Conservation (phyloP, 2,797 vertebrate genomes). For the Vultur gryphus region DNA sequence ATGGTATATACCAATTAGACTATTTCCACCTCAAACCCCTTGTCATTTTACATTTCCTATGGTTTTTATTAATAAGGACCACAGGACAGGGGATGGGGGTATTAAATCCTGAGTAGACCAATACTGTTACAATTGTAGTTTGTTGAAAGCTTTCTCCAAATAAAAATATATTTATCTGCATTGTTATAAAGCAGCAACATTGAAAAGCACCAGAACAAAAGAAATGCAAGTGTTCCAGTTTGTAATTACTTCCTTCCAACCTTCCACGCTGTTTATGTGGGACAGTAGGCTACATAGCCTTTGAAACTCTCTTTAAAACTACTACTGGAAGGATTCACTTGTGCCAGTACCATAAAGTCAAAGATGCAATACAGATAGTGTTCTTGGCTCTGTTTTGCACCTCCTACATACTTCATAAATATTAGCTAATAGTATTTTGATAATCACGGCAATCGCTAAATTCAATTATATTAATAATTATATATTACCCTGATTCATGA, state of each 20-base stretch:
- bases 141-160: background rate
- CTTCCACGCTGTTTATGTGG: background rate
- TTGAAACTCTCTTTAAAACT: background rate
- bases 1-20: background rate
- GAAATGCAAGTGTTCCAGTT: background rate
- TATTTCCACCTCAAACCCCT: background rate
- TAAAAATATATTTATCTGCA: background rate
- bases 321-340: background rate
- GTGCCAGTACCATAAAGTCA: background rate
- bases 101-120: background rate
- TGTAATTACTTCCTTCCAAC: background rate
- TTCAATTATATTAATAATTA: background rate
- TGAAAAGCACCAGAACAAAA: background rate
- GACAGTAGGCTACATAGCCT: rapidly evolving
- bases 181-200: background rate
- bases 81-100: rapidly evolving
- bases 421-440: background rate
- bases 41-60: background rate
- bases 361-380: background rate
- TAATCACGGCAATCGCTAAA: background rate
- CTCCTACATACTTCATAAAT: background rate
- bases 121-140: background rate
- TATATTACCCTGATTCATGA: background rate
- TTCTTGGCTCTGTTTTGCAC: background rate
- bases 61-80: background rate